Percentiles rank a stretch among this genome's conserved stretches.
Evolutionary conservation across 1,140 invertebrate genomes (phyloP).

Genomic region (Zelostemma sp.): DNA sequence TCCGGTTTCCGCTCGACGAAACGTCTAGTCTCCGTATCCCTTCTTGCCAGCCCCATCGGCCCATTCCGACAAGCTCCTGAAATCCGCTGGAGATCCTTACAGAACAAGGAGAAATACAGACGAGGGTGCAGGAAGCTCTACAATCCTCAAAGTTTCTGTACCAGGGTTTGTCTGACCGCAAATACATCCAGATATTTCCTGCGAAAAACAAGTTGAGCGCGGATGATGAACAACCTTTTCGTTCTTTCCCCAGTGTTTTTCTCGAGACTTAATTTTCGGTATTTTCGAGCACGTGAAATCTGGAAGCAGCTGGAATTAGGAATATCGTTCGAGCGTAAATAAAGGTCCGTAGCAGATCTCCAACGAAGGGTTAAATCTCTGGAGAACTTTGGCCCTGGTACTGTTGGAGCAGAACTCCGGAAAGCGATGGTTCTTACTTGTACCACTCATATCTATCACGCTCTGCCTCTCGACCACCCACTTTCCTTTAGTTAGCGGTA

Average conservation of each 20-base stretch:
- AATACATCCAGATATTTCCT: constrained; percentile 43
- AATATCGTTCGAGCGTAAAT: neutral
- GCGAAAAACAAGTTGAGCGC: constrained; percentile 25
- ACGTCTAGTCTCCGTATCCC: constrained; percentile 44
- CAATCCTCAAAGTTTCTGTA: constrained; percentile 25
- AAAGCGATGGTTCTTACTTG: constrained; percentile 59
- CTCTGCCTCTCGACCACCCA: constrained; percentile 20
- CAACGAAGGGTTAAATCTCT: constrained; percentile 21
- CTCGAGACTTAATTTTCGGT: neutral
- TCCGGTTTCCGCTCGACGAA: constrained; percentile 66
- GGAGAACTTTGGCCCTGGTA: constrained; percentile 30
- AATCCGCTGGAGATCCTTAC: constrained; percentile 41
- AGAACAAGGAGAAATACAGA: constrained; percentile 42
- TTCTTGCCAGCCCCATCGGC: constrained; percentile 41
- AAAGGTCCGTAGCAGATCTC: constrained; percentile 28
- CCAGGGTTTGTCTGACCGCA: constrained; percentile 45
- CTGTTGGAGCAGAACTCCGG: constrained; percentile 32
- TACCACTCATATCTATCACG: constrained; percentile 62
- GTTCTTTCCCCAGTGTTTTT: constrained; percentile 2
- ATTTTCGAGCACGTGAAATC: constrained; percentile 10
- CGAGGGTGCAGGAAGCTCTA: constrained; percentile 38
- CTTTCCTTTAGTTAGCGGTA: constrained; percentile 22
- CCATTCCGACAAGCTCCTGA: constrained; percentile 46
- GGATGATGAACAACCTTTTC: neutral
- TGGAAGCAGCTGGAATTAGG: constrained; percentile 16